These are phyloP conservation scores for Podargus strigoides DNA, from an alignment of 2,797 vertebrate genomes.

Conservation along the genomic window DNA sequence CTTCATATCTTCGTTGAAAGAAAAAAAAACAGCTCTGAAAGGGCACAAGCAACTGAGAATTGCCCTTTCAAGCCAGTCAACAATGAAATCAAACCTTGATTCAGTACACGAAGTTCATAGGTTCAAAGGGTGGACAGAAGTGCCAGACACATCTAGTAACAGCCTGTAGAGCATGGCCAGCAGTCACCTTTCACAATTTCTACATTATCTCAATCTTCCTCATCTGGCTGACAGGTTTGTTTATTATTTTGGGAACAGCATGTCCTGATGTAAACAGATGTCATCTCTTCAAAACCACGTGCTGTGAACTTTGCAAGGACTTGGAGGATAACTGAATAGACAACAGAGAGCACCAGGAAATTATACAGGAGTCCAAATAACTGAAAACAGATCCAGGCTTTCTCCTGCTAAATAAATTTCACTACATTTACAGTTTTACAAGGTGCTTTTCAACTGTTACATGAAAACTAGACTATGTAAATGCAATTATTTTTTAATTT, in stretches of 20 bases:
- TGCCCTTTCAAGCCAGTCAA: neutral
- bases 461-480: neutral
- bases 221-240: neutral
- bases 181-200: neutral
- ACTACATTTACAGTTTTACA: neutral
- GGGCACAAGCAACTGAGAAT: neutral
- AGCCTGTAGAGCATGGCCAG: neutral
- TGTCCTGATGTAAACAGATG: neutral
- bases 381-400: neutral
- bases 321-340: neutral
- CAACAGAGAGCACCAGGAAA: neutral
- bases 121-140: neutral
- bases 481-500: neutral
- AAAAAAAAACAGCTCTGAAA: neutral
- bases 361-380: neutral
- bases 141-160: neutral
- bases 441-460: neutral
- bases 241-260: neutral
- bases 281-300: neutral
- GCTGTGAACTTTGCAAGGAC: constrained; percentile 7
- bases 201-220: neutral
- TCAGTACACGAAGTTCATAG: neutral
- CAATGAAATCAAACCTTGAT: neutral
- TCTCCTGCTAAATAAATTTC: neutral
- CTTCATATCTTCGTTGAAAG: neutral